Conservation (phyloP, 2,113 vertebrate genomes). For the Stegostoma tigrinum region DNA sequence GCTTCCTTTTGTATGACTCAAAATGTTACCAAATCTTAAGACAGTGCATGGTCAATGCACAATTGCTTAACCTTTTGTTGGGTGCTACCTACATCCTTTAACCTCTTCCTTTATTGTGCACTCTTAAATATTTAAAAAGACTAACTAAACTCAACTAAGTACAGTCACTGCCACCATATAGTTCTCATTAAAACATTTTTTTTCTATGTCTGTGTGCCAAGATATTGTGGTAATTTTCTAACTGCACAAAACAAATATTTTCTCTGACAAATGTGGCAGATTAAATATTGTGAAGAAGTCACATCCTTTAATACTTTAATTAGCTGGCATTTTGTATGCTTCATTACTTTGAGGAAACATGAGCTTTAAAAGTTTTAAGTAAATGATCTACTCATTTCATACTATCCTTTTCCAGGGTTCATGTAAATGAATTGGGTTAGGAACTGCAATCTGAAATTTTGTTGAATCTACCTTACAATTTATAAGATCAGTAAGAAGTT, state of each 20-base stretch:
- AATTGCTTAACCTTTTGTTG: neutral
- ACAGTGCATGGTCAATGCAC: neutral
- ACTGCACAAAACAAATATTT: conserved; percentile 1
- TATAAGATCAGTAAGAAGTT: neutral
- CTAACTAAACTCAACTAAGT: neutral
- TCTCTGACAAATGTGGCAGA: neutral
- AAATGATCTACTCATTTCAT: neutral
- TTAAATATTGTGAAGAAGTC: neutral
- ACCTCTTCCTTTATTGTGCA: neutral
- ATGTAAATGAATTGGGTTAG: neutral
- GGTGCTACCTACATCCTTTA: neutral
- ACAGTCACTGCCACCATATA: neutral
- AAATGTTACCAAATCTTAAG: neutral
- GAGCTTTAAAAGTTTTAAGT: neutral
- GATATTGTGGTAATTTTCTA: conserved; percentile 23
- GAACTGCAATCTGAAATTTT: neutral
- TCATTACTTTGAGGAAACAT: neutral
- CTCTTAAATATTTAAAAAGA: neutral
- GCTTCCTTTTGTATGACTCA: neutral
- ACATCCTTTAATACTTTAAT: conserved; percentile 5
- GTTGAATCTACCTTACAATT: neutral
- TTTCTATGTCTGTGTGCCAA: neutral
- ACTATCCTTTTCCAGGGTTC: neutral
- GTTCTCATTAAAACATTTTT: neutral
- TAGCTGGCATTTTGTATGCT: neutral